Evolutionary conservation across 2,113 vertebrate genomes (phyloP).

Genomic region (Lepisosteus osseus): DNA sequence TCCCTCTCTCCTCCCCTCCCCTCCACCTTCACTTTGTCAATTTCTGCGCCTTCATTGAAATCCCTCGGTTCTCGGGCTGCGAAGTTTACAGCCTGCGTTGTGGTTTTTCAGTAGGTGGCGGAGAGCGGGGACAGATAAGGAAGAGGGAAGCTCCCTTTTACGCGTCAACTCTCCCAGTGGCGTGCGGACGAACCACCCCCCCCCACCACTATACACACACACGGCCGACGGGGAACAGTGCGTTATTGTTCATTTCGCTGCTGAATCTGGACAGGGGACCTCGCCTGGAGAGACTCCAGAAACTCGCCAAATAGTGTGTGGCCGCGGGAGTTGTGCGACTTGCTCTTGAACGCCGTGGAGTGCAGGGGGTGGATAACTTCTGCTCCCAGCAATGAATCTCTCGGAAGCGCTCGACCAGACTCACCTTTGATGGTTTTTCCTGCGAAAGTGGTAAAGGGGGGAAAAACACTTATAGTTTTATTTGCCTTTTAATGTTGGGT

Average conservation of each 20-base stretch:
- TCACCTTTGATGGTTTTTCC: neutral
- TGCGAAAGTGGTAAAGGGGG: neutral
- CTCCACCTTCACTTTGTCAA: constrained; percentile 71
- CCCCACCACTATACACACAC: too few relatives aligned
- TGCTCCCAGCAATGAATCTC: neutral
- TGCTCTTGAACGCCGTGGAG: too few relatives aligned
- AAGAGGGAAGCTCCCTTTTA: constrained; percentile 41
- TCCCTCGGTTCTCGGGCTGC: constrained; percentile 37
- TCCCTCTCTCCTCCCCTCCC: constrained; percentile 41
- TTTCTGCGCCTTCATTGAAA: constrained; percentile 63
- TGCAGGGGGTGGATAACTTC: neutral
- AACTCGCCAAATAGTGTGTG: too few relatives aligned
- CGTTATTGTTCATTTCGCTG: too few relatives aligned
- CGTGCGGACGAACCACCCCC: too few relatives aligned
- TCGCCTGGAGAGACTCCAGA: too few relatives aligned
- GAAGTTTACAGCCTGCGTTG: constrained; percentile 29
- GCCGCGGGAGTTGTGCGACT: too few relatives aligned
- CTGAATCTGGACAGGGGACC: too few relatives aligned
- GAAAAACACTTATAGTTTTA: neutral
- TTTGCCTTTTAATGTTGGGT: neutral
- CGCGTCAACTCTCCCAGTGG: neutral
- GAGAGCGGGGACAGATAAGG: constrained; percentile 18
- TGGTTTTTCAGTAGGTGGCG: constrained; percentile 19
- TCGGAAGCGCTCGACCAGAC: neutral
- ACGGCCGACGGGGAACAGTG: too few relatives aligned